Percentiles rank a stretch among this genome's conserved stretches.
These are phyloP conservation scores for Orchesella flavescens DNA, from an alignment of 2,888 invertebrate species.

Conservation along the genomic window DNA sequence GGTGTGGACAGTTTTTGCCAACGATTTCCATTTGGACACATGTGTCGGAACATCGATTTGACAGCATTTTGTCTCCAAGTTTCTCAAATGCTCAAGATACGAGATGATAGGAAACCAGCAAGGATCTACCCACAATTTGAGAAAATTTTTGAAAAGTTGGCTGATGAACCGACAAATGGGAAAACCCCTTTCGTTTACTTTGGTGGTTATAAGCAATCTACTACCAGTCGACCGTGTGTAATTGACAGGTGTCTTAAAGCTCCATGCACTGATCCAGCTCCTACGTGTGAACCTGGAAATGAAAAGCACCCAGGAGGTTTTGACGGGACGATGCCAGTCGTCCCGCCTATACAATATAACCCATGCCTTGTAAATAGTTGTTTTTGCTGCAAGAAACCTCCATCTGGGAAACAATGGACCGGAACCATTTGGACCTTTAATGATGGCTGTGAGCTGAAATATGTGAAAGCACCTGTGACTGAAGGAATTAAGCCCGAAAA, in stretches of 20 bases:
- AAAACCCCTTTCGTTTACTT: conserved; percentile 35
- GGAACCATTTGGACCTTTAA: conserved; percentile 42
- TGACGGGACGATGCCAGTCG: neutral
- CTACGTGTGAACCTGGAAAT: neutral
- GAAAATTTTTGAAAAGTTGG: conserved; percentile 29
- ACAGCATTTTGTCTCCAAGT: conserved; percentile 44
- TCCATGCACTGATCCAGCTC: neutral
- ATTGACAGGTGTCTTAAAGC: too few species aligned
- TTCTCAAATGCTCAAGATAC: conserved; percentile 30
- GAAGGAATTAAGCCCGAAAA: too few species aligned
- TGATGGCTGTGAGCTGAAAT: conserved; percentile 53
- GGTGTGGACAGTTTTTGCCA: neutral
- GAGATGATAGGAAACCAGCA: neutral
- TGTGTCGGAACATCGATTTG: conserved; percentile 39
- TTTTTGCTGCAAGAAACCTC: conserved; percentile 8
- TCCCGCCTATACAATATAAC: neutral
- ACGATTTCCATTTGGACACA: conserved; percentile 23
- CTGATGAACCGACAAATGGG: neutral
- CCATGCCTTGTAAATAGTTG: neutral
- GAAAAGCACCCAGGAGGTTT: neutral
- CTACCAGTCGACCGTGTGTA: neutral
- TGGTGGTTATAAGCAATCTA: conserved; percentile 34
- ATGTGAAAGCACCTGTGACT: conserved; percentile 25
- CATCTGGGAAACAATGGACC: neutral
- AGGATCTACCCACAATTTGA: conserved; percentile 35